Conservation (phyloP, 2,888 invertebrate species). For the Aricia artaxerxes region DNA sequence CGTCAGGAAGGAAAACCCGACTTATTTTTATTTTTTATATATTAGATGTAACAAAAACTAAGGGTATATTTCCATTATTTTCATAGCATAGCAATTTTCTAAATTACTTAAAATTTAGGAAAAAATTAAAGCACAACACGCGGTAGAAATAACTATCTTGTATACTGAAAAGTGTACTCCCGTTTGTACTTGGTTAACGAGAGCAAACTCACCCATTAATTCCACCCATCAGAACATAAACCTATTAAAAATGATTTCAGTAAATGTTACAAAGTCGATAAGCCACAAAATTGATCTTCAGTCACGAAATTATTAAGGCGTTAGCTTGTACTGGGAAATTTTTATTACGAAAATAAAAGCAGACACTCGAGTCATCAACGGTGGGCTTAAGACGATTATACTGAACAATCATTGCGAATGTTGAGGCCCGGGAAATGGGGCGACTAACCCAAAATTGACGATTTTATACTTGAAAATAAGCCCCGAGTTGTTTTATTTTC, state of each 20-base stretch:
- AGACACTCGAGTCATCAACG: slow-evolving; percentile 4
- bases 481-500: no score
- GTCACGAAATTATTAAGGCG: slow-evolving; percentile 28
- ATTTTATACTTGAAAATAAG: no score
- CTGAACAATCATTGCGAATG: neutral
- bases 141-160: neutral
- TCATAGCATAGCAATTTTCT: no score
- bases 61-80: no score
- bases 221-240: slow-evolving; percentile 6
- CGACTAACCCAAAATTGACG: no score
- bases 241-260: slow-evolving; percentile 7
- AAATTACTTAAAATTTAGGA: no score
- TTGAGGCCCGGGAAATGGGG: neutral
- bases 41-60: no score
- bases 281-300: slow-evolving; percentile 25
- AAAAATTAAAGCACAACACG: no score
- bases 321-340: neutral
- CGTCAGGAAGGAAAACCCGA: no score
- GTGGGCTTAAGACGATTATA: neutral
- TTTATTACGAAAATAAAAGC: slow-evolving; percentile 27
- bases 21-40: no score
- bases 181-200: no score
- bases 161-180: neutral
- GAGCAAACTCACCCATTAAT: neutral
- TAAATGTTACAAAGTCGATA: slow-evolving; percentile 3